Evolutionary conservation across 2,113 vertebrate species (phyloP), one percentile per base, ranked within the genome.

Genomic region (Chaetorhynchus papuensis): DNA sequence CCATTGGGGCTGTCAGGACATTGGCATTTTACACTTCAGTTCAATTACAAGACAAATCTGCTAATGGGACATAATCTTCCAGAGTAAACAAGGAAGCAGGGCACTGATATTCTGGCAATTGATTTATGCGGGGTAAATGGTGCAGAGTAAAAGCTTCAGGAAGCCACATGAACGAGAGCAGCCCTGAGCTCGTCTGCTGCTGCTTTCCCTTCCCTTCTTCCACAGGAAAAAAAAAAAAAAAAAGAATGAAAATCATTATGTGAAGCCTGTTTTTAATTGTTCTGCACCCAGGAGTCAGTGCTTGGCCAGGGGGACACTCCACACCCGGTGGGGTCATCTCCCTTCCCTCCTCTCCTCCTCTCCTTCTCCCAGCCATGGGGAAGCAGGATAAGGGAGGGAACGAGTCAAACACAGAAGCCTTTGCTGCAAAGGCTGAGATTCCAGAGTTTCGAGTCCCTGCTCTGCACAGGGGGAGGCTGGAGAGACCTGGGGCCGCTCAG

Each of bases 31-130:
- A 96, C 89, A 87, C 93, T 94, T 90, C 81, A 88, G 86, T 89
- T 89, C 94, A 95, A 97, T 97, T 97, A 96, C 92, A 93, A 96
- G 94, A 90, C 91, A 93, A 97, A 96, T 96, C 88, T 95, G 85
- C 95, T 95, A 95, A 97, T 96, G 91, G 96, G 90, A 91, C 49
- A 0, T 97, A 97, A 97, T 96, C 91, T 95, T 94, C 52, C 89
- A 26, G 81, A 57, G 94, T 84, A 97, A 97, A 96, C 92, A 96
- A 80, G 93, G 94, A 76, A 97, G 95, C 78, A 53, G 84, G 96
- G 81, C 83, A 14, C 92, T 91, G 92, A 90, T 96, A 88, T 87
- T 94, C 93, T 90, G 81, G 77, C 94, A 86, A 94, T 97, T 96
- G 96, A 97, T 95, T 95, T 93, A 15, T 81, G 88, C 94, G 24